A percentile compares a stretch with the other conserved stretches of the same genome.
phyloP scores from a whole-genome alignment of 2,113 vertebrate genomes.

The Urocitellus parryii region DNA sequence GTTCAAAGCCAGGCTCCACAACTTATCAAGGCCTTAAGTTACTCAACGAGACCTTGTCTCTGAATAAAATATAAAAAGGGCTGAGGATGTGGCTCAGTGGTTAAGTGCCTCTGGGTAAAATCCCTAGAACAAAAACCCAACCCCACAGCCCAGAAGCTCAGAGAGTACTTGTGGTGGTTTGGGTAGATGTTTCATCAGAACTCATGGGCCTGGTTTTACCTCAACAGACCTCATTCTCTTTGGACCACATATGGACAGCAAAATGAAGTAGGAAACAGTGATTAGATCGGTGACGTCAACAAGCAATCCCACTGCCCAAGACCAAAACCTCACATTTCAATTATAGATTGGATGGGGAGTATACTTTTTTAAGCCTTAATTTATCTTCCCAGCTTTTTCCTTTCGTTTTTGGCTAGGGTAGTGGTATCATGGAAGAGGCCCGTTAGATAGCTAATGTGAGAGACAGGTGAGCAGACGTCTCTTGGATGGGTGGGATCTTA shows the following conservation, averaged over 20 bases:
- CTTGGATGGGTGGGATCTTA: background rate
- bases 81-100: too few relatives aligned
- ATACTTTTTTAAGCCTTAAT: background rate
- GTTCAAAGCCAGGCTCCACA: too few relatives aligned
- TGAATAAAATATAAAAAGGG: too few relatives aligned
- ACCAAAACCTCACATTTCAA: background rate
- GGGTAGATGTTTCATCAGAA: background rate
- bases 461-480: background rate
- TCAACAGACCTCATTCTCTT: background rate
- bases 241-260: constrained; percentile 39
- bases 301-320: background rate
- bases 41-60: too few relatives aligned
- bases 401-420: background rate
- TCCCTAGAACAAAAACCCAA: background rate
- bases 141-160: background rate
- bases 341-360: background rate
- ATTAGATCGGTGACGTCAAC: background rate
- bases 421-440: background rate
- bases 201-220: background rate
- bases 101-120: too few relatives aligned
- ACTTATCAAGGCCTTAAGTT: too few relatives aligned
- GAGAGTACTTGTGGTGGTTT: background rate
- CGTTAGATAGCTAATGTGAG: constrained; percentile 2
- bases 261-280: background rate
- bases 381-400: constrained; percentile 5